Evolutionary conservation across 2,797 vertebrate species (phyloP).

Genomic region (Centroberyx gerrardi): DNA sequence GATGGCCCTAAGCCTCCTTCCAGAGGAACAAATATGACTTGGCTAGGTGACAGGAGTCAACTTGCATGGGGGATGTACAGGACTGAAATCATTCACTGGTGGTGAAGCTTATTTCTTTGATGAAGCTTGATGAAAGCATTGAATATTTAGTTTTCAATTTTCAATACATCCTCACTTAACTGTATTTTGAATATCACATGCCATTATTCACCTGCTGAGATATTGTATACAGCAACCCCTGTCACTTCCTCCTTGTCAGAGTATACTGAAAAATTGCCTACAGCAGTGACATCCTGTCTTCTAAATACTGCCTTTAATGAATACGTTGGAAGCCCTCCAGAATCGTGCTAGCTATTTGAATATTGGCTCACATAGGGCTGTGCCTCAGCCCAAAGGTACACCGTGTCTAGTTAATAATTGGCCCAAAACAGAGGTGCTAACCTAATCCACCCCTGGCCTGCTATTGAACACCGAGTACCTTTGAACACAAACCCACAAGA

Average conservation of each 20-base stretch:
- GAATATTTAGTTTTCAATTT: not conserved
- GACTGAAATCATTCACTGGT: not conserved
- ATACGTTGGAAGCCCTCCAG: not conserved
- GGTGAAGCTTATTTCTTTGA: not conserved
- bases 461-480: conserved; percentile 66
- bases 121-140: not conserved
- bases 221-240: not conserved
- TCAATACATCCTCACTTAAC: no score
- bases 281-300: not conserved
- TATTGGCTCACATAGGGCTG: not conserved
- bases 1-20: no score
- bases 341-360: not conserved
- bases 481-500: conserved; percentile 54
- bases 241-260: not conserved
- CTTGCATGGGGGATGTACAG: no score
- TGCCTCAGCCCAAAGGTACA: conserved; percentile 15
- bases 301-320: not conserved
- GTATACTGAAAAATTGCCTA: not conserved
- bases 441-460: conserved; percentile 22
- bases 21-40: no score
- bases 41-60: no score
- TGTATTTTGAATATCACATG: not conserved
- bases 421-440: conserved; percentile 43
- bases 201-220: not conserved
- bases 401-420: conserved; percentile 42